Base-by-base conservation (phyloP, 1,140 invertebrate species). In the Drosophila malerkotliana region DNA sequence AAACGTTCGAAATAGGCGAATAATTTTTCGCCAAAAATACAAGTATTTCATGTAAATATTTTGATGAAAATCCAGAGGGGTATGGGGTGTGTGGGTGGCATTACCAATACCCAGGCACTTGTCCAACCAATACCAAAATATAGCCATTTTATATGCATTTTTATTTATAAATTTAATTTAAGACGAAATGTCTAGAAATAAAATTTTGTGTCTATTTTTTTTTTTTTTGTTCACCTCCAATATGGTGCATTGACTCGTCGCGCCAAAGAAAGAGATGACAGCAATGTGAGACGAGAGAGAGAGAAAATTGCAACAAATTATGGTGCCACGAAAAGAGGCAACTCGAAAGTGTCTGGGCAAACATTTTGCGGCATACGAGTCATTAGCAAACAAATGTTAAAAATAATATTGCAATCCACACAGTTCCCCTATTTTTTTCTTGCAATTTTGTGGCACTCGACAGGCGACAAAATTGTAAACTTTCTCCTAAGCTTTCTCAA, bases 101-200 rank as follows among this genome's bases (percentile, higher is more conserved):
- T 28, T 28, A 28, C 26, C 26, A 28, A 28, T 6, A 28, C 26
- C 26, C 0, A 7, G 0, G 0, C 26, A 28, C 26, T 21, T 21
- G 2, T 21, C 21, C 21, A 21, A 21, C 21, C 21, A 21, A 21
- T 21, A 21, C 21, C 5, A 28, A 28, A 28, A 28, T 28, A 28
- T 6, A 28, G 1, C 5, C 26, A 28, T 28, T 28, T 28, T 28
- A 28, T 28, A 28, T 28, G 26, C 26, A 6, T 28, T 28, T 72
- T 71, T 82, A 82, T 71, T 83, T 83, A 72, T 83, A 72, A 79
- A 48, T 77, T 79, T 59, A 59, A 77, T 84, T 66, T 69, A 72
- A 79, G 74, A 72, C 79, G 64, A 69, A 73, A 84, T 79, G 76
- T 79, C 80, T 83, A 79, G 79, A 83, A 83, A 83, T 83, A 83